Base-by-base conservation (phyloP, 2,797 vertebrate species). In the Clarias laeviceps region DNA sequence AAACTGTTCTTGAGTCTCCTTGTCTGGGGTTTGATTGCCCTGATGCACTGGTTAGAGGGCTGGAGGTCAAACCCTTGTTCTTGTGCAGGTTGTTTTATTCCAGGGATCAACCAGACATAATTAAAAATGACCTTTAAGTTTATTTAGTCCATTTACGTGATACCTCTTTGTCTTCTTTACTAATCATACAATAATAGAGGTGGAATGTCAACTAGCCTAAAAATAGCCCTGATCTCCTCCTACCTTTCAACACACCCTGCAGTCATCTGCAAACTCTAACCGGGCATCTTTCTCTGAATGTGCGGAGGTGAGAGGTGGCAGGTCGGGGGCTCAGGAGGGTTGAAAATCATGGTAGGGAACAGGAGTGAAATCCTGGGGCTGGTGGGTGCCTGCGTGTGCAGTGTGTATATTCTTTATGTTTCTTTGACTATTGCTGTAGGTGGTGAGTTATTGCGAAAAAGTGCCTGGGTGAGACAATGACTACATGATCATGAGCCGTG, bases 151-250 rank as follows among this genome's bases (percentile, higher is more conserved):
- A 54, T 77, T 84, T 66, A 5, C 62, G n/a, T 62, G 45, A 11
- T 45, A 45, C 45, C n/a, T 62, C 57, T 73, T 83, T 45, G 17
- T 15, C 8, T 83, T 76, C 27, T 5, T 66, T 72, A 56, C 27
- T 24, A 34, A 15, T 6, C 61, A 50, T 14, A 4, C 7, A 8
- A 77, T 32, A 59, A 57, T 11, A 68, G 32, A 18, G 27, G 34
- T 29, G 61, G 40, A 84, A 84, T 78, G 62, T 68, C 73, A 84
- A 57, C 5, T 34, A 34, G 62, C 45, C 64, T 76, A 57, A 76
- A 76, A 50, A 57, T 57, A 76, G 50, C 27, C 2, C 45, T 50
- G 70, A 56, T 56, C 45, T 54, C n/a, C 45, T 32, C 72, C n/a
- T 1, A 29, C 50, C 32, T 57, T 18, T 76, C 73, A 32, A 56